Percentiles rank a stretch among this genome's conserved stretches.
Conservation (phyloP, 2,888 invertebrate genomes). For the Thereva nobilitata region DNA sequence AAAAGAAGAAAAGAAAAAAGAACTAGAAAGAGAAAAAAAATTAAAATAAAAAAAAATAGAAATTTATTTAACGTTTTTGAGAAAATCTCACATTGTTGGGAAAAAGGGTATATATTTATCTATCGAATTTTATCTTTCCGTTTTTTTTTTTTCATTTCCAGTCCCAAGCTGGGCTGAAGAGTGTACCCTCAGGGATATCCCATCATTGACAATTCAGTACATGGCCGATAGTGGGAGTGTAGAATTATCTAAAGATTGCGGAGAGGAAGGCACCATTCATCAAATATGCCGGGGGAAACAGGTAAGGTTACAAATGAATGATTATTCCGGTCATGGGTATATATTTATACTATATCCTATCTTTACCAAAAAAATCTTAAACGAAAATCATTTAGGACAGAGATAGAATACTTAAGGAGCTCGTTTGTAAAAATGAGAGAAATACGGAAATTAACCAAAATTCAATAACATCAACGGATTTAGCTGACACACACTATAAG, state of each 20-base stretch:
- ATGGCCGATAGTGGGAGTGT: conserved; percentile 77
- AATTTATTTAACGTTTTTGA: conserved; percentile 13
- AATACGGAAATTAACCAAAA: conserved; percentile 49
- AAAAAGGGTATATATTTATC: not conserved
- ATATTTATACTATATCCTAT: not conserved
- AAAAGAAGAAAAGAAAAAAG: not conserved
- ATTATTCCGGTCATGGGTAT: conserved; percentile 23
- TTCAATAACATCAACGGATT: conserved; percentile 53
- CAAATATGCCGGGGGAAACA: conserved; percentile 76
- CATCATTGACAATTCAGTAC: conserved; percentile 74
- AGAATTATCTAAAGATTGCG: conserved; percentile 75
- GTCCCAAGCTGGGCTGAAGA: conserved; percentile 80
- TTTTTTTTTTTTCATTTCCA: conserved; percentile 51
- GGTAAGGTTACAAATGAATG: conserved; percentile 58
- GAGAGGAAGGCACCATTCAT: conserved; percentile 71
- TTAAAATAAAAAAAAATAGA: conserved; percentile 10
- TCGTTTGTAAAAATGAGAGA: conserved; percentile 38
- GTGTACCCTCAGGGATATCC: conserved; percentile 72
- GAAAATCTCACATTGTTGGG: not conserved
- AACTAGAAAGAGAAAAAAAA: not conserved
- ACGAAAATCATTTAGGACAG: conserved; percentile 37
- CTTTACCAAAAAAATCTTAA: not conserved
- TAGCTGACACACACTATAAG: conserved; percentile 55
- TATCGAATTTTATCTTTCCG: not conserved
- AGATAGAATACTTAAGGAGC: conserved; percentile 35